Percentiles rank a stretch among this genome's conserved stretches.
These are phyloP conservation scores for Sebastes cheni DNA, from an alignment of 2,797 vertebrate species.

Conservation along the genomic window DNA sequence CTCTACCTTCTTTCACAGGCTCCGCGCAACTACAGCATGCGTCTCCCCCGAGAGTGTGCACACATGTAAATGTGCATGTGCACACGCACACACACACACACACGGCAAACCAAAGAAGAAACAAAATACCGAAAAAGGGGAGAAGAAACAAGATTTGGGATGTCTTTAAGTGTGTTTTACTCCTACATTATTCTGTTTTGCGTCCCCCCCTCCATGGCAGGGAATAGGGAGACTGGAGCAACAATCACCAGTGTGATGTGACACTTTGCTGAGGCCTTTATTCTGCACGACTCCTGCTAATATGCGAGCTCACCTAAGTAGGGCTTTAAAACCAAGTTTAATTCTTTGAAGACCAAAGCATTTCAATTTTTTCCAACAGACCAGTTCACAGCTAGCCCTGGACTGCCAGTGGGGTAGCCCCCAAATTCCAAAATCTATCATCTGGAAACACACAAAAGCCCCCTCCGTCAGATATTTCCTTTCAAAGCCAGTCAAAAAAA, in stretches of 20 bases:
- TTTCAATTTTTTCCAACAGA: slow-evolving; percentile 98
- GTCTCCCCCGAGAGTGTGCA: slow-evolving; percentile 60
- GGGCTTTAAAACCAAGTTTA: slow-evolving; percentile 96
- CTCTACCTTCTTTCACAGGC: slow-evolving; percentile 62
- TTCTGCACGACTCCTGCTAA: slow-evolving; percentile 88
- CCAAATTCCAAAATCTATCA: slow-evolving; percentile 99
- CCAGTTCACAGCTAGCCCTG: slow-evolving; percentile 99
- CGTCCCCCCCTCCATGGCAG: slow-evolving; percentile 42
- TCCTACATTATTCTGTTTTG: slow-evolving; percentile 72
- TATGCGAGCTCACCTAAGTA: slow-evolving; percentile 97
- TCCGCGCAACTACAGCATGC: slow-evolving; percentile 55
- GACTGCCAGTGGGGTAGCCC: slow-evolving; percentile 97
- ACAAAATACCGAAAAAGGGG: slow-evolving; percentile 55
- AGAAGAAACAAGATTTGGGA: slow-evolving; percentile 74
- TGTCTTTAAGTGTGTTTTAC: slow-evolving; percentile 78
- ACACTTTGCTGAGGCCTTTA: slow-evolving; percentile 87
- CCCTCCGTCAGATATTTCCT: slow-evolving; percentile 89
- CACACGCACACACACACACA: slow-evolving; percentile 20
- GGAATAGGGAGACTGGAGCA: slow-evolving; percentile 68
- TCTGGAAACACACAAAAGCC: slow-evolving; percentile 99
- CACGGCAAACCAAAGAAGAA: slow-evolving; percentile 42
- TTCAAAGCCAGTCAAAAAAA: slow-evolving; percentile 84
- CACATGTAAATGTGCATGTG: slow-evolving; percentile 53
- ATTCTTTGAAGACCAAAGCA: slow-evolving; percentile 99
- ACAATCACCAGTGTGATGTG: slow-evolving; percentile 82